Evolutionary conservation across 2,888 invertebrate genomes (phyloP), one percentile per base, ranked within the genome.

Genomic region (Dromius quadrimaculatus): DNA sequence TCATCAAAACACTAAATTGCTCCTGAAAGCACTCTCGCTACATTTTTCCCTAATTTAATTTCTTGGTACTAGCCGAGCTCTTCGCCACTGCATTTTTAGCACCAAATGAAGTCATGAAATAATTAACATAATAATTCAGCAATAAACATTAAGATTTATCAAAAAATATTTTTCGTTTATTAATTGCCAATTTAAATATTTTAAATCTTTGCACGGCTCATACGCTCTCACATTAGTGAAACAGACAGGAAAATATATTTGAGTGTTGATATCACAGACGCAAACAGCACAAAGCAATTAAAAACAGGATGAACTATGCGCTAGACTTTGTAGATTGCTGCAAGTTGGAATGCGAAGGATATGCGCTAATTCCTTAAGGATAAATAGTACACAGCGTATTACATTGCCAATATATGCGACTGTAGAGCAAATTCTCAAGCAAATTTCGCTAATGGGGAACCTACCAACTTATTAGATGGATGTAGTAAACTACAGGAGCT

Each of bases 111-210:
- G n/a, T n/a, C n/a, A n/a, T n/a, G n/a, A n/a, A n/a, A n/a, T n/a
- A n/a, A n/a, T n/a, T n/a, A n/a, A n/a, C n/a, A n/a, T n/a, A 13
- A 54, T 54, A 54, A 54, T 54, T 54, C 3, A 54, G 23, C 50
- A 54, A 54, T 54, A 54, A 54, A 13, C 47, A 22, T 47, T 47
- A 13, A 23, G n/a, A 47, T 20, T 23, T 11, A 19, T 54, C 15
- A 23, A n/a, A n/a, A n/a, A n/a, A n/a, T n/a, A n/a, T n/a, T n/a
- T n/a, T n/a, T n/a, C n/a, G n/a, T n/a, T n/a, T n/a, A 54, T 41
- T 66, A 66, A 66, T 66, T 66, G 66, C 38, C 66, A 66, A 66
- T 66, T 66, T 66, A 66, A 23, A 66, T 54, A 54, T 5, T 45
- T 64, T 13, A 34, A 47, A 34, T 64, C 43, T 19, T 34, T 32